A percentile compares a stretch with the other conserved stretches of the same genome.
phyloP scores from a whole-genome alignment of 2,888 invertebrate species.

The Melitaea athalia region DNA sequence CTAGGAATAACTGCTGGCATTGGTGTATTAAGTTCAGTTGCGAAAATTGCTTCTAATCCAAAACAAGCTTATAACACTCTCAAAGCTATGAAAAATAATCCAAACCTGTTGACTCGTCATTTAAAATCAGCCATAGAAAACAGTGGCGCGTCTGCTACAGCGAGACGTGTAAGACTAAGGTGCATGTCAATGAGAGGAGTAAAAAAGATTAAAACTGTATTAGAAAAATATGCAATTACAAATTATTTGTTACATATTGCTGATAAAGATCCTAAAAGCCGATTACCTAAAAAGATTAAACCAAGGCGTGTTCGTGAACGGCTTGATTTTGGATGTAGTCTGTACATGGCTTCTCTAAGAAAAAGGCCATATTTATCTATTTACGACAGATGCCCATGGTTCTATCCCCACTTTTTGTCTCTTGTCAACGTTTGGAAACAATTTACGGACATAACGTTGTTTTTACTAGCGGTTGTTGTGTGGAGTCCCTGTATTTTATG shows the following conservation, averaged over 20 bases:
- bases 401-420: constrained; percentile 57
- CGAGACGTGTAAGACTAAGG: constrained; percentile 44
- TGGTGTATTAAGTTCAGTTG: constrained; percentile 36
- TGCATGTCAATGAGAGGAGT: constrained; percentile 39
- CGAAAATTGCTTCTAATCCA: constrained; percentile 43
- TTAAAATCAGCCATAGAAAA: constrained; percentile 36
- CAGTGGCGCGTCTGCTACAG: constrained; percentile 41
- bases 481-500: constrained; percentile 62
- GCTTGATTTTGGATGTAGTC: constrained; percentile 47
- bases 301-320: constrained; percentile 35
- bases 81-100: constrained; percentile 39
- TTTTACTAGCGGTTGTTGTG: constrained; percentile 55
- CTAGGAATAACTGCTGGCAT: constrained; percentile 34
- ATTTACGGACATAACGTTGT: constrained; percentile 51
- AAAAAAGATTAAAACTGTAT: constrained; percentile 24
- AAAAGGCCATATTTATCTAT: constrained; percentile 50
- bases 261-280: constrained; percentile 44
- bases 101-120: constrained; percentile 32
- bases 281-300: constrained; percentile 34
- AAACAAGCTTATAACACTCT: constrained; percentile 38
- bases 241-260: constrained; percentile 44
- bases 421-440: constrained; percentile 51
- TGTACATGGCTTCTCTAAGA: constrained; percentile 54
- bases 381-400: constrained; percentile 55
- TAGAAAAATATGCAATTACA: constrained; percentile 43